phyloP scores from a whole-genome alignment of 2,113 vertebrate genomes.

The Protomyctophum bolini region DNA sequence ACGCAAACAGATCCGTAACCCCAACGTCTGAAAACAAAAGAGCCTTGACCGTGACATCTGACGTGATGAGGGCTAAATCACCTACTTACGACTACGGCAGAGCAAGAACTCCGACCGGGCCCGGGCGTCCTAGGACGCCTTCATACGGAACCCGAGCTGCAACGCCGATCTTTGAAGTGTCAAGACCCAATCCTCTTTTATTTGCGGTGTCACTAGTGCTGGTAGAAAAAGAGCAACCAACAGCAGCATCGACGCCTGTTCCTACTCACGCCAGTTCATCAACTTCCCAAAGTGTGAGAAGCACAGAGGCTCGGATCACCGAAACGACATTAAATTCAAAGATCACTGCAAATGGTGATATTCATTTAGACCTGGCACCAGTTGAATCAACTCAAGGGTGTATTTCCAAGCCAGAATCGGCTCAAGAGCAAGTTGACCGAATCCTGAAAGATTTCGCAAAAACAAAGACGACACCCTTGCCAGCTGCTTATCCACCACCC shows the following conservation, averaged over 20 bases:
- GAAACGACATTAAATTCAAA: conserved; percentile 7
- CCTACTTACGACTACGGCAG: conserved; percentile 60
- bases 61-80: conserved; percentile 48
- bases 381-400: conserved; percentile 36
- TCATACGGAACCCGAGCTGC: conserved; percentile 49
- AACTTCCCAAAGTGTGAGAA: conserved; percentile 17
- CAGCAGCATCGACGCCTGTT: conserved; percentile 52
- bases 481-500: conserved; percentile 22
- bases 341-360: conserved; percentile 57
- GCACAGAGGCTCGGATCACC: conserved; percentile 20
- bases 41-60: conserved; percentile 27
- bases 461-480: conserved; percentile 15
- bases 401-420: conserved; percentile 50
- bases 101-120: conserved; percentile 51
- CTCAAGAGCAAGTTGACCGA: conserved; percentile 26
- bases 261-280: conserved; percentile 15
- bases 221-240: conserved; percentile 66
- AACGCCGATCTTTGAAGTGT: conserved; percentile 75
- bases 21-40: conserved; percentile 13
- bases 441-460: too few species aligned
- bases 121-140: conserved; percentile 70
- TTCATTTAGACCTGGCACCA: conserved; percentile 34
- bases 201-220: conserved; percentile 75
- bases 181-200: conserved; percentile 76
- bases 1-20: background rate